Evolutionary conservation across 2,113 vertebrate genomes (phyloP).

Genomic region (Epinephelus lanceolatus): DNA sequence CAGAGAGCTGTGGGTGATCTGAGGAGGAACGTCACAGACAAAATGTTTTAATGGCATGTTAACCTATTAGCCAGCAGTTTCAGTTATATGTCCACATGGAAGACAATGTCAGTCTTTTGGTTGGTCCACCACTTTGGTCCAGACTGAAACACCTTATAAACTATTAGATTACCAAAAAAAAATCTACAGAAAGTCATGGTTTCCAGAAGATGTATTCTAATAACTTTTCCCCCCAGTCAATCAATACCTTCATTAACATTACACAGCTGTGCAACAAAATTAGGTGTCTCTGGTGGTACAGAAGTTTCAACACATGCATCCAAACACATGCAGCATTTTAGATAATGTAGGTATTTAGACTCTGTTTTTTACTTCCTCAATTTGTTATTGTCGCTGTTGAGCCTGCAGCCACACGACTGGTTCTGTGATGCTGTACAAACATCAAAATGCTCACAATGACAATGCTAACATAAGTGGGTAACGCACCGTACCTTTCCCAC

Average conservation of each 20-base stretch:
- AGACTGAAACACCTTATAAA: not conserved
- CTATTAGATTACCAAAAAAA: not conserved
- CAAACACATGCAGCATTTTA: too few relatives aligned
- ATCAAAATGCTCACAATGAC: not conserved
- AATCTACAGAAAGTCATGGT: not conserved
- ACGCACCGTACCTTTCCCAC: too few relatives aligned
- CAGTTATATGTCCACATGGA: too few relatives aligned
- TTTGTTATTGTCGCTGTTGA: too few relatives aligned
- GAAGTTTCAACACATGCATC: too few relatives aligned
- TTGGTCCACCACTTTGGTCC: not conserved
- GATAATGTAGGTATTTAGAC: too few relatives aligned
- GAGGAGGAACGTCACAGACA: conserved; percentile 5
- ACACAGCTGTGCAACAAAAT: too few relatives aligned
- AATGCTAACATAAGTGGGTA: not conserved
- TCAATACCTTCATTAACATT: too few relatives aligned
- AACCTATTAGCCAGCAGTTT: not conserved
- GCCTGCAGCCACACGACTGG: not conserved
- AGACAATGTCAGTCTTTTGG: not conserved
- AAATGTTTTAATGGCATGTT: not conserved
- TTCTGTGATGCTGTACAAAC: not conserved
- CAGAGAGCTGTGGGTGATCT: conserved; percentile 76
- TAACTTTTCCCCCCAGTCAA: not conserved
- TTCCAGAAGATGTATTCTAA: not conserved
- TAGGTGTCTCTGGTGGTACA: too few relatives aligned
- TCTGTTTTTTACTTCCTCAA: too few relatives aligned